Base-by-base conservation (phyloP, 2,888 invertebrate genomes). In the Catocala fraxini region DNA sequence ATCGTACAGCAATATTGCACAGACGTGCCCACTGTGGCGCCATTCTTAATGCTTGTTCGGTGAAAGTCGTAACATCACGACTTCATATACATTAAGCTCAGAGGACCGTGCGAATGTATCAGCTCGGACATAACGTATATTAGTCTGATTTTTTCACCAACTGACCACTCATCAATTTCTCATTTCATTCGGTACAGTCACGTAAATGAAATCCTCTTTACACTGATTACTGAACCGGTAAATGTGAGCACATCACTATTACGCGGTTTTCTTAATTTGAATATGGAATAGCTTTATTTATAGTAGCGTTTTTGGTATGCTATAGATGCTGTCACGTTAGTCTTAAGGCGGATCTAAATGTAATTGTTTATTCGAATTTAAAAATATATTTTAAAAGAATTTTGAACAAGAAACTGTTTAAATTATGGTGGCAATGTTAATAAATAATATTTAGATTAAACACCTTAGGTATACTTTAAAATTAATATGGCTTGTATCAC, bases 31-130 rank as follows among this genome's bases (percentile, higher is more conserved):
- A 71, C 53, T 58, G 53, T 76, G 82, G 75, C 84, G 89, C 89
- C 90, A 86, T 85, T 86, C 80, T 84, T 89, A 89, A 90, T 89
- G 88, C 86, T 82, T 85, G 85, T 86, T 80, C 81, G 90, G 93
- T 89, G 93, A 93, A 93, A 93, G 93, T 92, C 74, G 77, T 77
- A 84, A 79, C 81, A 83, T 90, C 93, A 93, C 92, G 93, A 93
- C 87, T 90, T 89, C 90, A 79, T 89, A 91, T 92, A 92, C 89
- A 93, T 93, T 93, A 92, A 84, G 83, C 82, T 76, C 71, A 77
- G 69, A 74, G 64, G 81, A 88, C 90, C 93, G 92, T 92, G 93
- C 91, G 93, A 93, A 92, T 90, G 85, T 80, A 73, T 75, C 73
- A 83, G 85, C 79, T 82, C 73, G 76, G 73, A 73, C 73, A 66